These are phyloP conservation scores for Stenchaetothrips biformis DNA, from an alignment of 2,888 invertebrate genomes.

Conservation along the genomic window DNA sequence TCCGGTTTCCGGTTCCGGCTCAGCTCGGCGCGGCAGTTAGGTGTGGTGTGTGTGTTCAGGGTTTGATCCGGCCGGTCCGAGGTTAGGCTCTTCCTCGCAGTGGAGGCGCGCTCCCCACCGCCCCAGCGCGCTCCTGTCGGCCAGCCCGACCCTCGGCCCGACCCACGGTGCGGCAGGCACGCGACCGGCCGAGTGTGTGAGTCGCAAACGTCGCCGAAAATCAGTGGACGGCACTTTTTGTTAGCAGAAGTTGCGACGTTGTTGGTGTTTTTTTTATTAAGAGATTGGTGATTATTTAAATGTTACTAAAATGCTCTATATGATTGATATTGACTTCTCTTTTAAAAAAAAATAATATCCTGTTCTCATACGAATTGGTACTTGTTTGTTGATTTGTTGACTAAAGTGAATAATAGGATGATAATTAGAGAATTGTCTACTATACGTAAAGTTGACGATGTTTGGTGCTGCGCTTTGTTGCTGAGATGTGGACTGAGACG, in stretches of 20 bases:
- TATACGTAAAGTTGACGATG: constrained; percentile 23
- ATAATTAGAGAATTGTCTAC: constrained; percentile 20
- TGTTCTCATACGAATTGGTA: constrained; percentile 21
- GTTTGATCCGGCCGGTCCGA: background rate
- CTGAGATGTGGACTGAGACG: constrained; percentile 13
- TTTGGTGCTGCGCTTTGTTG: constrained; percentile 21
- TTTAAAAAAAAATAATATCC: constrained; percentile 14
- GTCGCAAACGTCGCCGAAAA: constrained; percentile 7
- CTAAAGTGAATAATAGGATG: constrained; percentile 21
- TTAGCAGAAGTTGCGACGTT: background rate
- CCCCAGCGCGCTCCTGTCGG: background rate
- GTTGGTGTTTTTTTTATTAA: constrained; percentile 3
- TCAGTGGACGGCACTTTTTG: background rate
- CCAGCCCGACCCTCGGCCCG: background rate
- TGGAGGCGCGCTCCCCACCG: background rate
- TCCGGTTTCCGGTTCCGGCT: background rate
- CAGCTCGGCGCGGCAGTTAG: constrained; percentile 13
- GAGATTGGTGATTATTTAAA: constrained; percentile 24
- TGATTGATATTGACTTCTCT: constrained; percentile 4
- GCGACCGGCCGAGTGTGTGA: background rate
- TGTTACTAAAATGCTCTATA: constrained; percentile 25
- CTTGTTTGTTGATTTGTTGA: constrained; percentile 24
- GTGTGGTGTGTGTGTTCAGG: constrained; percentile 19
- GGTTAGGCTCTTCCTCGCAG: background rate
- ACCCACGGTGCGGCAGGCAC: background rate